Conservation (phyloP, 2,888 invertebrate genomes). For the Pharmacophagus antenor region DNA sequence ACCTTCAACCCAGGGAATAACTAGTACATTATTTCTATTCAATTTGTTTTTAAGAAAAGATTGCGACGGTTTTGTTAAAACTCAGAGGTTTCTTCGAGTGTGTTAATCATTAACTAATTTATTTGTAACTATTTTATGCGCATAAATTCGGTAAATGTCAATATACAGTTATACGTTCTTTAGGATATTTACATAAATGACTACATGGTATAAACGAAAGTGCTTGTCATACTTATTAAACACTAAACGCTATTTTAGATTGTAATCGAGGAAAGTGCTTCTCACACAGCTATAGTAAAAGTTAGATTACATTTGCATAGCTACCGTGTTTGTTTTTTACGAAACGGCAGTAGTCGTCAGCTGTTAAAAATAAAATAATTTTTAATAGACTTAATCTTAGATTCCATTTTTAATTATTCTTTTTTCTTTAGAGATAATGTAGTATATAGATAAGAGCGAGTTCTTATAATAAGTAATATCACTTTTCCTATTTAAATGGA, state of each 20-base stretch:
- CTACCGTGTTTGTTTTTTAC: constrained; percentile 10
- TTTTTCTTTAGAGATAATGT: constrained; percentile 1
- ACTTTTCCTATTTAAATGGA: too few relatives aligned
- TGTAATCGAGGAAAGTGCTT: constrained; percentile 21
- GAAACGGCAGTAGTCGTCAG: not conserved
- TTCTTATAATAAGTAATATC: too few relatives aligned
- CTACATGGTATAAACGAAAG: constrained; percentile 17
- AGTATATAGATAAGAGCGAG: not conserved
- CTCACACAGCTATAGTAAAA: constrained; percentile 19
- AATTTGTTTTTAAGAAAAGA: too few relatives aligned
- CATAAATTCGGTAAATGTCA: not conserved
- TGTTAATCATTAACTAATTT: too few relatives aligned
- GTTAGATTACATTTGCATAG: constrained; percentile 17
- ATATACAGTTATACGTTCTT: not conserved
- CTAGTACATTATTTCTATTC: too few relatives aligned
- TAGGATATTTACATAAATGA: not conserved
- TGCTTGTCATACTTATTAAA: constrained; percentile 16
- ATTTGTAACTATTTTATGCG: too few relatives aligned
- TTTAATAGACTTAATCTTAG: constrained; percentile 3
- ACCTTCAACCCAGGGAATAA: too few relatives aligned
- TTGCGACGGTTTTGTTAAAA: too few relatives aligned
- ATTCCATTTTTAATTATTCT: not conserved
- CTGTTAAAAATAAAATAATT: not conserved
- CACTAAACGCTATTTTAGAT: constrained; percentile 14
- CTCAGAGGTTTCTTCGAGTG: too few relatives aligned